Base-by-base conservation (phyloP, 2,888 invertebrate genomes). In the Anthophora plumipes region DNA sequence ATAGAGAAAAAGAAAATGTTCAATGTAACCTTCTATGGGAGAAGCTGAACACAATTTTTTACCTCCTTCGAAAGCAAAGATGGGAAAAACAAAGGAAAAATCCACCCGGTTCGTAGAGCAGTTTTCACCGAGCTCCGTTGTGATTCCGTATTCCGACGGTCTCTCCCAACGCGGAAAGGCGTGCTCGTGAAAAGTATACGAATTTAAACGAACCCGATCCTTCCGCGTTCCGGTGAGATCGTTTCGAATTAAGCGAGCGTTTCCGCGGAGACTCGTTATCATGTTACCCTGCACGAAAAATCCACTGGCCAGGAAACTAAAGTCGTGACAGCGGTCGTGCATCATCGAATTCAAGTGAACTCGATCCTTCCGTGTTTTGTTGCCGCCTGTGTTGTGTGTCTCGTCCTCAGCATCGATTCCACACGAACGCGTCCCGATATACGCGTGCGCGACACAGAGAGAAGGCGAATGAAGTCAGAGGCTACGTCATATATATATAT, bases 151-250 rank as follows among this genome's bases (percentile, higher is more conserved):
- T 63, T 48, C 17, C 14, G n/a, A 9, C 2, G 20, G 5, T 14
- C 37, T 50, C 31, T n/a, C 48, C 1, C 31, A 11, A 17, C n/a
- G 31, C 20, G 48, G 54, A 59, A 22, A 31, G 31, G 17, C 31
- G 57, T 14, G 25, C 52, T 37, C 37, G 64, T 67, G 75, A 78
- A 78, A 78, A n/a, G 12, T 59, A 69, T 66, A 76, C 76, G 77
- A 79, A 79, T 79, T 77, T 52, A 70, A 76, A 39, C n/a, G 66
- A 77, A 79, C 77, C 31, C 64, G 77, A 79, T 69, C 78, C 77
- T 70, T 77, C 77, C 77, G 77, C 77, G 69, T 77, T 66, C 64
- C 77, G 77, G 64, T 48, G 77, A n/a, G 77, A 77, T 77, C 79
- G 77, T 77, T 77, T 70, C 64, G 52, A 79, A 79, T 79, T 69